Conservation (phyloP, 2,797 vertebrate genomes). For the Melanotaenia boesemani region DNA sequence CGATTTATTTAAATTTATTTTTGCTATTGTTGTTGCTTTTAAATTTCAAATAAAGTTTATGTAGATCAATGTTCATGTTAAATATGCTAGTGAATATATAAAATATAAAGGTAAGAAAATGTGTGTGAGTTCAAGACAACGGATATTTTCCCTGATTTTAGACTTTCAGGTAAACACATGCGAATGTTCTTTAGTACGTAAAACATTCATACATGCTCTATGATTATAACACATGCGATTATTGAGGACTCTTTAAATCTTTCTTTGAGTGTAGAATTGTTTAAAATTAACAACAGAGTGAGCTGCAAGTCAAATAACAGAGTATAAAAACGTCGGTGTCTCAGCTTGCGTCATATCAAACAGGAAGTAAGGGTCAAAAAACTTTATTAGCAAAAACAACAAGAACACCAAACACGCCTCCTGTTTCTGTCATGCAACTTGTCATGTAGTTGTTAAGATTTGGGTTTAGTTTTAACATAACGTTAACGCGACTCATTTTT, state of each 20-base stretch:
- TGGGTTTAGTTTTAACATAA: neutral
- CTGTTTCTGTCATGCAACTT: neutral
- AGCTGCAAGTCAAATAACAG: slow-evolving; percentile 1
- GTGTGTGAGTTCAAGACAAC: neutral
- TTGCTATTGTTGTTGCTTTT: neutral
- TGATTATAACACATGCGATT: neutral
- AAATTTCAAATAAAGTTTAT: neutral
- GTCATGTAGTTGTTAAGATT: neutral
- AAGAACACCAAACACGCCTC: slow-evolving; percentile 27
- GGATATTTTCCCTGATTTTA: neutral
- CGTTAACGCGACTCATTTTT: neutral
- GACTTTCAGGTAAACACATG: slow-evolving; percentile 18
- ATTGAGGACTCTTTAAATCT: neutral
- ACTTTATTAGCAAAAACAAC: slow-evolving; percentile 44
- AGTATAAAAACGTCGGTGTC: accelerated
- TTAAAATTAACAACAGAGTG: neutral
- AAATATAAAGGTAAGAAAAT: neutral
- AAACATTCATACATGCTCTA: neutral
- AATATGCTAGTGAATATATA: neutral
- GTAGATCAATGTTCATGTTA: neutral
- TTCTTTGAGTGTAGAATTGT: neutral
- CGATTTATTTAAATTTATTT: neutral
- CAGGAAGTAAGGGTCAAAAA: slow-evolving; percentile 50
- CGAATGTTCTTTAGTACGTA: neutral
- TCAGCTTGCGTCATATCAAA: slow-evolving; percentile 24